Evolutionary conservation across 1,140 invertebrate species (phyloP).

Genomic region (Lysiphlebus fabarum): DNA sequence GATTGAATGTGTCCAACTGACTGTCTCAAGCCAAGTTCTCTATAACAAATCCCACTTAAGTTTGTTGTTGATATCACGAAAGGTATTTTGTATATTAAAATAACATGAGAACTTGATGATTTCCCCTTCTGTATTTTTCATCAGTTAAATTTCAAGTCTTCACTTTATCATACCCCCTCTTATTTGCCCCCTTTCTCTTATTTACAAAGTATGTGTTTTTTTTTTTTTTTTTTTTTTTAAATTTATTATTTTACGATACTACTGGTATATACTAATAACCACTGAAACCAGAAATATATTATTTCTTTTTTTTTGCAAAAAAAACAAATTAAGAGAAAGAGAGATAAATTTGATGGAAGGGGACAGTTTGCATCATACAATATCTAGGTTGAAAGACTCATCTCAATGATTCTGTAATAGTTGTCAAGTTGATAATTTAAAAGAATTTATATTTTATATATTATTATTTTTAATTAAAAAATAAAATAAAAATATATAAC

Average conservation of each 20-base stretch:
- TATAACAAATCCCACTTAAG: conserved; percentile 17
- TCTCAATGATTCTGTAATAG: not conserved
- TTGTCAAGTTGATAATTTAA: no score
- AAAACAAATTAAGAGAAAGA: not conserved
- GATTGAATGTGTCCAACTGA: conserved; percentile 20
- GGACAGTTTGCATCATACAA: not conserved
- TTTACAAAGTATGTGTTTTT: not conserved
- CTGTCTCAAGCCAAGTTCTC: conserved; percentile 24
- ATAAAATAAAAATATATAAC: not conserved
- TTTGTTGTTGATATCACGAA: conserved; percentile 4
- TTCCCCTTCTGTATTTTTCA: conserved; percentile 4
- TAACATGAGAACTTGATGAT: conserved; percentile 4
- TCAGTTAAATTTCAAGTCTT: not conserved
- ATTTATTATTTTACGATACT: no score
- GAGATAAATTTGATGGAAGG: not conserved
- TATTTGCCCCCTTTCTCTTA: not conserved
- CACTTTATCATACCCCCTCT: not conserved
- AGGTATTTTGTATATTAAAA: conserved; percentile 10
- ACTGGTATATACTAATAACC: no score
- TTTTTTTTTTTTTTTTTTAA: not conserved
- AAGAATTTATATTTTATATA: no score
- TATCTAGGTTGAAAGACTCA: no score
- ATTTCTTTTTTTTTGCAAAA: no score
- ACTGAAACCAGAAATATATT: no score
- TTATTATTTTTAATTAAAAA: not conserved